Evolutionary conservation across 2,113 vertebrate species (phyloP), one percentile per base, ranked within the genome.

Genomic region (Plecturocebus donacophilus): DNA sequence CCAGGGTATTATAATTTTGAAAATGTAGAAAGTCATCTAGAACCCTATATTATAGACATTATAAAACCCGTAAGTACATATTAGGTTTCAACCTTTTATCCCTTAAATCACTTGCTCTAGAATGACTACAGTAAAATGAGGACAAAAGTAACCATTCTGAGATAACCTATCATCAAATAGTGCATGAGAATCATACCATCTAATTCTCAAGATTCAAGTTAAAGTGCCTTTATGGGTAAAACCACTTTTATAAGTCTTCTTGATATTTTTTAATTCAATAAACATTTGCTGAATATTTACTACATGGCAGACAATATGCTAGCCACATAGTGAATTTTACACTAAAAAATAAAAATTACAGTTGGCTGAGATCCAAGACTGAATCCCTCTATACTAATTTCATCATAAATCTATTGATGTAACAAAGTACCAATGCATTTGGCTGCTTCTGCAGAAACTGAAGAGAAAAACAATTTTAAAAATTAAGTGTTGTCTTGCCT

Each of bases 111-210:
- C 56, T 84, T 91, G 38, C 42, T 94, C 73, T 45, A 73, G 49
- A 87, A 71, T 61, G 52, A 76, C 27, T 58, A 87, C 19, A 58
- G 32, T 40, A 64, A 75, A 68, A 25, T 19, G 30, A 90, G 40
- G 35, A 81, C 35, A 79, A 77, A 80, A 95, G 12, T 61, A 91
- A 45, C 13, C 47, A 86, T 35, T 54, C 14, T 16, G 45, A 91
- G 76, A 91, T 23, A 91, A 77, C 42, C 61, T 82, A 5, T 54
- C 89, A 93, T 87, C 81, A 84, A 91, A 95, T 8, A 88, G 35
- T 49, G 25, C 83, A 66, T 49, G 52, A 85, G 52, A 90, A 38
- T 8, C 16, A 21, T 0, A 13, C 19, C 38, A 2, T 25, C 32
- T 23, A 30, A 54, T n/a, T 52, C 32, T 45, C 49, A 19, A 61